Evolutionary conservation across 2,113 vertebrate species (phyloP), one percentile per base, ranked within the genome.

Genomic region (Centropristis striata): DNA sequence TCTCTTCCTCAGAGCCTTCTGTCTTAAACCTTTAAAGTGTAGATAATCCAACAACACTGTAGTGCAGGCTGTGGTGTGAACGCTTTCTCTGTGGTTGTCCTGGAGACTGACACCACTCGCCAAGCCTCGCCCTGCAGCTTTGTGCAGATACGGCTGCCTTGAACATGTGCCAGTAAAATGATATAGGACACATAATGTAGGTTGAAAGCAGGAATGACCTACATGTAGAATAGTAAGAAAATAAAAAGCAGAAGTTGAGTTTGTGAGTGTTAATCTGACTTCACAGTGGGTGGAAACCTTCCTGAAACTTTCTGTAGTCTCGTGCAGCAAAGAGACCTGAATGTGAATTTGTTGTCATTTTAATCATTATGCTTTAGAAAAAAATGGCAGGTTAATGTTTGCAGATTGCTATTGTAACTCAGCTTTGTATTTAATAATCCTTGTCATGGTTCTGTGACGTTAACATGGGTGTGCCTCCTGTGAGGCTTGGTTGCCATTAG

Each of bases 391-490:
- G 15, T 21, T 27, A 58, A 25, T 23, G 47, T 69, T 46, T 47
- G 63, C 46, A 61, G 28, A 54, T 39, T 61, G 23, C 36, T 39
- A 10, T 66, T 50, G 25, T 16, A 75, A 4, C 4, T 50, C 14
- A 36, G 51, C 13, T 28, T 36, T 65, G 42, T 21, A 9, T 61
- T 20, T 10, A 32, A 28, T 28, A 25, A 44, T 59, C 23, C 0
- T 21, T 20, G 0, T 46, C 2, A 37, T 21, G 0, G 2, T 37
- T 12, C 16, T 39, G 4, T 46, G 20, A 49, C 5, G 50, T n/a
- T n/a, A 27, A 75, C 57, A 51, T 74, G 68, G 68, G 59, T 27
- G 66, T 67, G 27, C 1, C 84, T 84, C 66, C 27, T 4, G 5
- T 71, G 65, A 32, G 41, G 57, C 3, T 61, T 32, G 1, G 16